Evolutionary conservation across 1,140 invertebrate genomes (phyloP).

Genomic region (Homarus americanus): DNA sequence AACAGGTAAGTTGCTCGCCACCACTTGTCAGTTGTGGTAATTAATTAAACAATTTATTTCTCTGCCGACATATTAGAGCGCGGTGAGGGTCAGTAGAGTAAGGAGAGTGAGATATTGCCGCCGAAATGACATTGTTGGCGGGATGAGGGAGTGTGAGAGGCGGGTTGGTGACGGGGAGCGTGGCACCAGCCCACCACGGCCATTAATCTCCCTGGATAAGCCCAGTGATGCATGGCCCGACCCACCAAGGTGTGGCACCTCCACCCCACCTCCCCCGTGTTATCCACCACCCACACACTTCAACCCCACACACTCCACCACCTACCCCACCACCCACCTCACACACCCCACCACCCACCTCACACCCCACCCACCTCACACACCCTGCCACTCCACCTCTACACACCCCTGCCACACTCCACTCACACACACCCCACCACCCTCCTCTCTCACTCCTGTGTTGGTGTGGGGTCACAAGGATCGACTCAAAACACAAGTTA

Average conservation of each 20-base stretch:
- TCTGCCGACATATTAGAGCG: too few species aligned
- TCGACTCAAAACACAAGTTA: too few species aligned
- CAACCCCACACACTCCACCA: too few species aligned
- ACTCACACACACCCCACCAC: not conserved
- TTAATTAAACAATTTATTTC: too few species aligned
- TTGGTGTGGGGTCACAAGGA: too few species aligned
- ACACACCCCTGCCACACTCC: not conserved
- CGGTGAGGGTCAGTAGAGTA: too few species aligned
- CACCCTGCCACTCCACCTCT: not conserved
- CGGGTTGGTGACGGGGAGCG: not conserved
- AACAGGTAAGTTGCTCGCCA: conserved; percentile 83
- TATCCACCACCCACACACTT: too few species aligned
- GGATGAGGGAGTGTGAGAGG: not conserved
- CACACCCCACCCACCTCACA: too few species aligned
- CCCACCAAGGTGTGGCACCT: not conserved
- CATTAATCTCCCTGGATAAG: not conserved
- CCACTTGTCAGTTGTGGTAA: not conserved
- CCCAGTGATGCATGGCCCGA: not conserved
- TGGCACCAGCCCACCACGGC: not conserved
- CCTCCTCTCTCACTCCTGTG: not conserved
- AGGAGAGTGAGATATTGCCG: not conserved
- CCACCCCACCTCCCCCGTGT: too few species aligned
- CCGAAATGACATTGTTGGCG: not conserved
- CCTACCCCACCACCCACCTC: too few species aligned
- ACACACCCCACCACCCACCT: too few species aligned